These are phyloP conservation scores for Montipora efflorescens DNA, from an alignment of 64 coral and sea anemone genomes.

Conservation along the genomic window DNA sequence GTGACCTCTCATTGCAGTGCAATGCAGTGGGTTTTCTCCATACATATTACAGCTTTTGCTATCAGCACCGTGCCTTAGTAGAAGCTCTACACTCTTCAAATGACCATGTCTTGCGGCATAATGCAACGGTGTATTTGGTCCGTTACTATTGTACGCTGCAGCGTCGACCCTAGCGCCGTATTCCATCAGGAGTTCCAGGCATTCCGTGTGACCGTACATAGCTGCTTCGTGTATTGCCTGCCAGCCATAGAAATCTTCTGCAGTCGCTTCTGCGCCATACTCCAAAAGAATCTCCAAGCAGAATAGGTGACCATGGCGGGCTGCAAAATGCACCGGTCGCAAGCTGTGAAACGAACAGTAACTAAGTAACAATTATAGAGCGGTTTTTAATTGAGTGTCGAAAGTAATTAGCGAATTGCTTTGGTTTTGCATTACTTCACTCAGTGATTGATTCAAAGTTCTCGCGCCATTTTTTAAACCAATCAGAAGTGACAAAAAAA, in stretches of 20 bases:
- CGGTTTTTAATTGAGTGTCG: not conserved
- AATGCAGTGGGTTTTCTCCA: conserved; percentile 66
- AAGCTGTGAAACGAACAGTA: not conserved
- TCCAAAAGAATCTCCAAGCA: conserved; percentile 46
- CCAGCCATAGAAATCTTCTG: conserved; percentile 70
- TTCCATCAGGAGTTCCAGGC: conserved; percentile 48
- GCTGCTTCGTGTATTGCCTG: conserved; percentile 72
- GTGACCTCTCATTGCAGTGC: conserved; percentile 74
- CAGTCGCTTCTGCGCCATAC: conserved; percentile 57
- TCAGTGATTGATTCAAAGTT: too few species aligned
- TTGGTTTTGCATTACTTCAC: too few species aligned
- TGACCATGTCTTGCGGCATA: conserved; percentile 63
- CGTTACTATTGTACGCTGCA: conserved; percentile 61
- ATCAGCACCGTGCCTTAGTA: conserved; percentile 52
- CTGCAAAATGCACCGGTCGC: conserved; percentile 61
- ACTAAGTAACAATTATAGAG: too few species aligned
- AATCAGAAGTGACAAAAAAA: too few species aligned
- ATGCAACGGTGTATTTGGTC: conserved; percentile 59
- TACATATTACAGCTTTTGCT: conserved; percentile 39
- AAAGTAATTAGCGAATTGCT: too few species aligned
- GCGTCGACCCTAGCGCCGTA: conserved; percentile 47
- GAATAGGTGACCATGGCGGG: conserved; percentile 51
- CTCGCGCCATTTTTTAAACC: too few species aligned
- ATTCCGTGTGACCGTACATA: conserved; percentile 57
- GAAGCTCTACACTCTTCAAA: conserved; percentile 26